Evolutionary conservation across 2,888 invertebrate genomes (phyloP), one percentile per base, ranked within the genome.

Genomic region (Amphimallon solstitiale): DNA sequence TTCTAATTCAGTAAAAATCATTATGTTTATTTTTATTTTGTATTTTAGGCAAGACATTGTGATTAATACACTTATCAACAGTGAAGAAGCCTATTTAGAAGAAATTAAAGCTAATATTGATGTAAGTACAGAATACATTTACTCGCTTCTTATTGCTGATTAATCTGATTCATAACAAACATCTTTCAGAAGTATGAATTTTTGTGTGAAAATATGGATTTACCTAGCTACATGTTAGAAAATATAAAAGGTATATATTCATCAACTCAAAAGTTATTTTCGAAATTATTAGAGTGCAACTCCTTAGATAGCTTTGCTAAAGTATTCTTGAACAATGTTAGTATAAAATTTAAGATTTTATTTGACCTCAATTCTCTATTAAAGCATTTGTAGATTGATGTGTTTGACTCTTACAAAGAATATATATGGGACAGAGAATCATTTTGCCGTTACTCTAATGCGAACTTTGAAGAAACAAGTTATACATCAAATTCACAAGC

Each of bases 21-120:
- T n/a, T n/a, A n/a, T n/a, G n/a, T n/a, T n/a, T n/a, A n/a, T n/a
- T n/a, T n/a, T n/a, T n/a, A n/a, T 40, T 14, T 15, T 61, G 79
- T 29, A 29, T 29, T 29, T 9, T 29, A 29, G 79, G 62, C 69
- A 77, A 49, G 71, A 73, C 9, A 77, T 75, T 49, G 75, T 80
- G 23, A 70, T 79, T 2, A 76, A 78, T 10, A 80, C 80, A 70
- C 69, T 81, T 9, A 70, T 74, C 63, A 68, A 73, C 9, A 80
- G 79, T 7, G 80, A 81, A 71, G 73, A 72, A 45, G 76, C 75
- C 43, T 81, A 79, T 60, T 74, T 80, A 1, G 67, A 71, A 4
- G 77, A 76, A 66, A 70, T 80, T 45, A 65, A 69, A 35, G 75
- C 74, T 71, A 71, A 79, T n/a, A 70, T 80, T 5, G 62, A 67